These are phyloP conservation scores for Helobdella robusta DNA, from an alignment of 2,888 invertebrate genomes.

Conservation along the genomic window DNA sequence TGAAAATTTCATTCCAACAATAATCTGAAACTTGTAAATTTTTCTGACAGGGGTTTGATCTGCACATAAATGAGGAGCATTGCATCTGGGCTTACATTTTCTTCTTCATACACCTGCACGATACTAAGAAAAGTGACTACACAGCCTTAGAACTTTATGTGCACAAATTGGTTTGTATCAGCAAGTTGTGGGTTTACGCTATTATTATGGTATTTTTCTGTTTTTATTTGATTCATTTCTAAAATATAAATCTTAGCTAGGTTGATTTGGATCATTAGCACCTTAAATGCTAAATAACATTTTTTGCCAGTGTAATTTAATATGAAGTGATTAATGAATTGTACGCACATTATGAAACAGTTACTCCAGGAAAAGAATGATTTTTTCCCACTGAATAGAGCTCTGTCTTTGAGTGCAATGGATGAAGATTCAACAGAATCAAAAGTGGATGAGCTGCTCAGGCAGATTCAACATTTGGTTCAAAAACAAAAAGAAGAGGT, in stretches of 20 bases:
- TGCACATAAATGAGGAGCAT: conserved; percentile 48
- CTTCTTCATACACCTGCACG: conserved; percentile 51
- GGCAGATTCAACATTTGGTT: conserved; percentile 34
- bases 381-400: conserved; percentile 49
- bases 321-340: too few relatives aligned
- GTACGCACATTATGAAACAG: too few relatives aligned
- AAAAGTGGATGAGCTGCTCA: conserved; percentile 36
- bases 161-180: conserved; percentile 45
- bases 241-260: too few relatives aligned
- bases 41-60: conserved; percentile 45
- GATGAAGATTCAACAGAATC: conserved; percentile 42
- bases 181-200: too few relatives aligned
- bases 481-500: conserved; percentile 37
- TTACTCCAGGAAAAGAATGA: conserved; percentile 44
- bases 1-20: neutral
- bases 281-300: too few relatives aligned
- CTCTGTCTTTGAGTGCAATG: conserved; percentile 47
- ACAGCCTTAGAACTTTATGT: conserved; percentile 49
- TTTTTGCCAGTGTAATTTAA: too few relatives aligned
- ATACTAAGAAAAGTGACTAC: conserved; percentile 49
- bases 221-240: too few relatives aligned
- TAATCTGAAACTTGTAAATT: neutral
- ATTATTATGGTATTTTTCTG: neutral
- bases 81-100: conserved; percentile 51
- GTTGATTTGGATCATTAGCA: too few relatives aligned